Evolutionary conservation across 2,113 vertebrate species (phyloP), one percentile per base, ranked within the genome.

Genomic region (Rallus limicola): DNA sequence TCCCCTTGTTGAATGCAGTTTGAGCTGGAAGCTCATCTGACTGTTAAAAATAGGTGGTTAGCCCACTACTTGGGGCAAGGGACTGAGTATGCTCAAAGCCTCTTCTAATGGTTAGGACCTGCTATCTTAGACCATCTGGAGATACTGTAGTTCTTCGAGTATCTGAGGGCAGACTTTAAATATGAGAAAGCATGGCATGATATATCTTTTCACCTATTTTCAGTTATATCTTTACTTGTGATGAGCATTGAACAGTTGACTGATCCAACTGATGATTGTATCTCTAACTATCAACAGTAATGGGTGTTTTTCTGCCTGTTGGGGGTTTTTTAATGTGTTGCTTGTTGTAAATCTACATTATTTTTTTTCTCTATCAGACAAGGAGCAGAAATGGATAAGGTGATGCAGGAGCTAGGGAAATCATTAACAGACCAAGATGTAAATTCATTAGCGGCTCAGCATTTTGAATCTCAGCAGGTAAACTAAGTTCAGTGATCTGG

Each of bases 381-480:
- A 92, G 98, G 99, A 31, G 92, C 97, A 52, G 99, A 99, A 98
- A 99, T 99, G 99, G 98, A 99, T 96, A 99, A 98, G 85, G 99
- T 99, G 82, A 99, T 99, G 99, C 98, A 99, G 65, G 99, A 99
- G 93, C 96, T 99, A 88, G 99, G 99, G 19, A 99, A 99, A 40
- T 99, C 99, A 0, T 72, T 99, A 91, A 99, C 98, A 74, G 99
- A 99, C 97, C 99, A 99, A 82, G 99, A 99, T 87, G 99, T 99
- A 33, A 99, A 99, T 84, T 97, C 98, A 4, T 98, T 99, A 70
- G 99, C 99, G 6, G 98, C 99, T 88, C 99, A 99, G 90, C 99
- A 99, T 97, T 99, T 99, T 93, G 99, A 99, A 85, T 99, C 98
- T 69, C 99, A 99, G 92, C 99, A 99, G 98, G 99, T 99, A 97